phyloP scores from a whole-genome alignment of 2,113 vertebrate genomes.

The Aramus guarauna region DNA sequence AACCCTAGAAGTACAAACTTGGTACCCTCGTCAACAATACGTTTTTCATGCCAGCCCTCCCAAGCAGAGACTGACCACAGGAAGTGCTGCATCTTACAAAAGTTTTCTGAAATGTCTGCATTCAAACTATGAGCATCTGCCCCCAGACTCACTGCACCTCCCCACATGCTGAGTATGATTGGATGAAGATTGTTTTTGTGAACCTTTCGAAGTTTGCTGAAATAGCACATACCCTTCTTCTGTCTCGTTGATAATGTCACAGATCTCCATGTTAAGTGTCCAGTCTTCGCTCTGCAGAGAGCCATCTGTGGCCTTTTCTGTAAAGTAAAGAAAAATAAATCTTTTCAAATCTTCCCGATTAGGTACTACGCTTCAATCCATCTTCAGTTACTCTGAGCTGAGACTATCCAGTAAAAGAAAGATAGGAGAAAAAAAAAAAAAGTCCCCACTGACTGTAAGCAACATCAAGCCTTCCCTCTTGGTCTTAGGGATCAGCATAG shows the following conservation, averaged over 20 bases:
- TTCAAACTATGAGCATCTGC: background rate
- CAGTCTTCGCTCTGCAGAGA: conserved; percentile 96
- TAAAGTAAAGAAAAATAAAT: conserved; percentile 43
- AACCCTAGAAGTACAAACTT: background rate
- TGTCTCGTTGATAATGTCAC: conserved; percentile 98
- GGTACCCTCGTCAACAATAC: background rate
- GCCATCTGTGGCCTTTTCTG: conserved; percentile 97
- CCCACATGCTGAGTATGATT: background rate
- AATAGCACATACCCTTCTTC: conserved; percentile 89
- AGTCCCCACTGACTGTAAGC: background rate
- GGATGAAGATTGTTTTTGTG: background rate
- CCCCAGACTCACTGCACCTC: background rate
- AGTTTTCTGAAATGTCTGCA: background rate
- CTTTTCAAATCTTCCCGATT: conserved; percentile 25
- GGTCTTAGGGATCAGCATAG: background rate
- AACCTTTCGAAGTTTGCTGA: background rate
- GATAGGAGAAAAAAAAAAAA: background rate
- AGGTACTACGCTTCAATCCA: background rate
- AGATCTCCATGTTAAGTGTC: conserved; percentile 99
- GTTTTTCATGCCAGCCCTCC: background rate
- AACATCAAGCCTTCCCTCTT: background rate
- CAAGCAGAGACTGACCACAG: background rate
- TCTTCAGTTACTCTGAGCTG: background rate
- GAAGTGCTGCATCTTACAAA: background rate
- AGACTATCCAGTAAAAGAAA: background rate